Conservation (phyloP, 2,113 vertebrate species). For the Sander vitreus region DNA sequence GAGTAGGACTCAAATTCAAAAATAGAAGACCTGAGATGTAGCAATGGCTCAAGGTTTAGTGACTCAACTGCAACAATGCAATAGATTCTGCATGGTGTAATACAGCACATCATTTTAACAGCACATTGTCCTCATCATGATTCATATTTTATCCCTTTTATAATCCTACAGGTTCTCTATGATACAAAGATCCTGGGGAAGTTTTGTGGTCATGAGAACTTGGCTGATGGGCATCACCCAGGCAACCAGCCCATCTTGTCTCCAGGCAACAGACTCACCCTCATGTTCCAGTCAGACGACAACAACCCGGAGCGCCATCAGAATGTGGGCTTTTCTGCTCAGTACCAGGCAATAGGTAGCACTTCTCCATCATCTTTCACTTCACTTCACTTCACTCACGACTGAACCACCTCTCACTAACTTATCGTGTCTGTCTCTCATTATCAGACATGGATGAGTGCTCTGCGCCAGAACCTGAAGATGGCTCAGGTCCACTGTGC, state of each 20-base stretch:
- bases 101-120: not conserved
- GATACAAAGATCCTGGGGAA: slow-evolving; percentile 85
- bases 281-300: slow-evolving; percentile 88
- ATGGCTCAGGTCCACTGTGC: slow-evolving; percentile 80
- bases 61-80: not conserved
- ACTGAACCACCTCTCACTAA: not conserved
- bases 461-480: slow-evolving; percentile 48
- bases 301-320: slow-evolving; percentile 86
- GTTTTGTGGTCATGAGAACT: slow-evolving; percentile 89
- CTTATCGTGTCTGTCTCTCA: not conserved
- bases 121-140: not conserved
- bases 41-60: not conserved
- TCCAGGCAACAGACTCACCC: slow-evolving; percentile 86
- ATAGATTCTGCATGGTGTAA: not conserved
- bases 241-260: slow-evolving; percentile 85
- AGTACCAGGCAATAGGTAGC: slow-evolving; percentile 90
- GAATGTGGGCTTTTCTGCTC: slow-evolving; percentile 88
- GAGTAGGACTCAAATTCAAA: not conserved
- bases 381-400: not conserved
- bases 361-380: not conserved
- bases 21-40: not conserved
- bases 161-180: slow-evolving; percentile 84
- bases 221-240: slow-evolving; percentile 83
- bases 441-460: slow-evolving; percentile 83
- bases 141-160: not conserved